These are phyloP conservation scores for Zele albiditarsus DNA, from an alignment of 2,888 invertebrate species.

Conservation along the genomic window DNA sequence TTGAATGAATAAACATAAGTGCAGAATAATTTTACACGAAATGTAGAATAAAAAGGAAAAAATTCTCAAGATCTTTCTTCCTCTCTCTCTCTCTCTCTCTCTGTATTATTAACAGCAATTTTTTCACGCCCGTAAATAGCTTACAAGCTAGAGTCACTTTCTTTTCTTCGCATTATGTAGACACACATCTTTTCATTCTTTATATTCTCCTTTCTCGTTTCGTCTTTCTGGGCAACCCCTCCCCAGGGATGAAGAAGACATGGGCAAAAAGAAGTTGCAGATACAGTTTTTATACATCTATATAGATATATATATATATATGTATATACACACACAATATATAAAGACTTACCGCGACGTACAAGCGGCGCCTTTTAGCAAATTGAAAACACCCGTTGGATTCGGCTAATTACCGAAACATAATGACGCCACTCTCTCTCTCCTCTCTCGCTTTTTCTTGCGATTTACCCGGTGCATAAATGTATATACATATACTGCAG, in stretches of 20 bases:
- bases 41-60: background rate
- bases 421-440: slow-evolving; percentile 65
- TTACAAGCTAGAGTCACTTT: background rate
- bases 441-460: slow-evolving; percentile 42
- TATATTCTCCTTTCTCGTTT: slow-evolving; percentile 15
- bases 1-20: background rate
- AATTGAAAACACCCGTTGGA: slow-evolving; percentile 71
- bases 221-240: slow-evolving; percentile 24
- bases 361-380: slow-evolving; percentile 56
- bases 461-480: slow-evolving; percentile 53
- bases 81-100: background rate
- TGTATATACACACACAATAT: slow-evolving; percentile 37
- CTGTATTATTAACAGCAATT: slow-evolving; percentile 7
- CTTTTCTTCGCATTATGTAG: slow-evolving; percentile 10
- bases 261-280: slow-evolving; percentile 20
- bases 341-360: slow-evolving; percentile 44
- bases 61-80: background rate
- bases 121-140: slow-evolving; percentile 8
- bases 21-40: background rate
- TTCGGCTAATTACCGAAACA: slow-evolving; percentile 73
- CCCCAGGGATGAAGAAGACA: slow-evolving; percentile 27
- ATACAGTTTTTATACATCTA: background rate
- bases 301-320: background rate
- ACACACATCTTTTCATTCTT: slow-evolving; percentile 23
- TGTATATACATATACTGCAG: slow-evolving; percentile 10